These are phyloP conservation scores for Hylyphantes graminicola DNA, from an alignment of 1,140 invertebrate genomes.

Conservation along the genomic window DNA sequence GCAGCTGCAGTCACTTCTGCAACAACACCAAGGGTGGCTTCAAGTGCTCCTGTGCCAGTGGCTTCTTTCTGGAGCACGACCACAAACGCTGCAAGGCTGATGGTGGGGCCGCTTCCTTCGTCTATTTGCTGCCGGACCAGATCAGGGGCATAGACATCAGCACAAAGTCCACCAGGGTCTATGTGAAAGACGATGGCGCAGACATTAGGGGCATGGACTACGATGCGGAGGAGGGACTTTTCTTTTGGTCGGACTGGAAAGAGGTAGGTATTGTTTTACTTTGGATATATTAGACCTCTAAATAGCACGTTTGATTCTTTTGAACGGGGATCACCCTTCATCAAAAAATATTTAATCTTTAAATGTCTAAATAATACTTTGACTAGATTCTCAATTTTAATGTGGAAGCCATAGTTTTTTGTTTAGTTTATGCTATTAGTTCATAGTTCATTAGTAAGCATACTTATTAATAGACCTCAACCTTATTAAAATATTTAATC, in stretches of 20 bases:
- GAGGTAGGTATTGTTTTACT: slow-evolving; percentile 24
- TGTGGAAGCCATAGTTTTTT: background rate
- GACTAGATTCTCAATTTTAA: background rate
- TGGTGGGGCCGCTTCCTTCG: slow-evolving; percentile 49
- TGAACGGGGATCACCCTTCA: background rate
- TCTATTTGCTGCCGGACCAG: slow-evolving; percentile 58
- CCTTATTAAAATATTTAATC: no score
- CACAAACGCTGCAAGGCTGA: slow-evolving; percentile 82
- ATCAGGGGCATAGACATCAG: slow-evolving; percentile 52
- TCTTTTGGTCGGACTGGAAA: slow-evolving; percentile 54
- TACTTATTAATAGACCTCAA: no score
- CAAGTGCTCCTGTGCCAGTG: slow-evolving; percentile 89
- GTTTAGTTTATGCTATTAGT: no score
- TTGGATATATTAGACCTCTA: background rate
- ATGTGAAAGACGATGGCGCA: background rate
- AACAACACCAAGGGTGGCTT: slow-evolving; percentile 89
- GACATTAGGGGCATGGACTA: slow-evolving; percentile 60
- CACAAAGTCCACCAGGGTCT: slow-evolving; percentile 7
- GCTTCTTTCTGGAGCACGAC: slow-evolving; percentile 86
- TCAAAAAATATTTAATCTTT: background rate
- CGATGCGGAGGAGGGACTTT: slow-evolving; percentile 23
- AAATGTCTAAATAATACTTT: background rate
- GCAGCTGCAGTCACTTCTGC: slow-evolving; percentile 91
- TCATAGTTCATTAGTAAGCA: no score
- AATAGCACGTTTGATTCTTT: background rate